Evolutionary conservation across 1,140 invertebrate genomes (phyloP), one percentile per base, ranked within the genome.

Genomic region (Calosoma granatense): DNA sequence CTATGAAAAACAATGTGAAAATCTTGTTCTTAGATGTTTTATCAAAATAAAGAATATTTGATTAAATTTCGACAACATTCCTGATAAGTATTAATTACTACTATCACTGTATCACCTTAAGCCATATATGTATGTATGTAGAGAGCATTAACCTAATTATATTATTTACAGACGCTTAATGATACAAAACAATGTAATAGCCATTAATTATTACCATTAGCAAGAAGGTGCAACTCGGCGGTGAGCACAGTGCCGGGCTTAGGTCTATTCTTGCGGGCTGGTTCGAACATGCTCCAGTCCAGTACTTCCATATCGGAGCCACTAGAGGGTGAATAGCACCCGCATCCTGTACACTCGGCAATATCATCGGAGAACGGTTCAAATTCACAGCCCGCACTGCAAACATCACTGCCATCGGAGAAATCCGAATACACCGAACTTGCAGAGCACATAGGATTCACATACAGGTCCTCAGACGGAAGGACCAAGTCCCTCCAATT

Each of bases 211-310:
- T 36, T 36, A 36, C 41, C 15, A 47, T 47, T 47, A 3, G 41
- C 4, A 17, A 47, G 41, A 11, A 47, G 15, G 17, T 17, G 17
- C 41, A 47, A 47, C 15, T 47, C 41, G 41, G 41, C 41, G 6
- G 41, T 47, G 15, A 47, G 9, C 9, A 47, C 41, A 6, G 41
- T 12, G 41, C 41, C 41, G 15, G 41, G 9, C 17, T 47, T 47
- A 11, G 9, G 9, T 30, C 4, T 14, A 47, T 3, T 11, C 17
- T 47, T 47, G 6, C 41, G 6, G 3, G 41, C 41, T 4, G 76
- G 77, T 62, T 79, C 77, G 67, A 79, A 79, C 26, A 79, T 68
- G 22, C 76, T 72, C 56, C 78, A 69, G 67, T 79, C 77, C 64
- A 79, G 72, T 59, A 75, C 76, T 61, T 76, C 74, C 71, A 79